Evolutionary conservation across 2,888 invertebrate species (phyloP), one percentile per base, ranked within the genome.

Genomic region (Ophioninae sp.): DNA sequence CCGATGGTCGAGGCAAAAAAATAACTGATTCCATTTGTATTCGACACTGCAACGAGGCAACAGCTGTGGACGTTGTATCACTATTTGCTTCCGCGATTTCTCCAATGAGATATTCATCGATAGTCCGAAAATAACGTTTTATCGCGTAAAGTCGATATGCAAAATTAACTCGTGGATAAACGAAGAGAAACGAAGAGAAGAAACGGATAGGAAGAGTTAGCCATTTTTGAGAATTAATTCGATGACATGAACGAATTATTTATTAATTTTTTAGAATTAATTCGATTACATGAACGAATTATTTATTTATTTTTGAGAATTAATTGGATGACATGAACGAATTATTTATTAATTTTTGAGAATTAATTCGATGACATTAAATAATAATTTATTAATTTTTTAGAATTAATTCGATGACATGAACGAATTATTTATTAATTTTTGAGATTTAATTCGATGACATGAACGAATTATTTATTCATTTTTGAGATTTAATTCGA

Each of bases 191-290:
- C 51, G 85, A 86, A 85, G 85, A 17, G 44, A 58, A 85, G 81
- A 85, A 83, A 84, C 85, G 81, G 81, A 74, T 72, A 81, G 84
- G 82, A 84, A 71, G 85, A 85, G 85, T 51, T 51, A 81, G 44
- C 59, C 81, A 73, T 78, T 78, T 59, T 20, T 63, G 44, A 37
- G 68, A 82, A 41, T 30, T 68, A 56, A 63, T 72, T 73, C 77
- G 68, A 63, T 63, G 58, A 22, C 61, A n/a, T n/a, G n/a, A n/a
- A n/a, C n/a, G n/a, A n/a, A n/a, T n/a, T n/a, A n/a, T n/a, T n/a
- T n/a, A n/a, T n/a, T n/a, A n/a, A n/a, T n/a, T n/a, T n/a, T n/a
- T n/a, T n/a, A n/a, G 68, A 82, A 41, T 30, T 68, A 56, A 63
- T 73, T 68, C 77, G 68, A 63, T 30, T 73, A 83, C 82, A 84